Base-by-base conservation (phyloP, 1,140 invertebrate genomes). In the Zaprionus lachaisei region DNA sequence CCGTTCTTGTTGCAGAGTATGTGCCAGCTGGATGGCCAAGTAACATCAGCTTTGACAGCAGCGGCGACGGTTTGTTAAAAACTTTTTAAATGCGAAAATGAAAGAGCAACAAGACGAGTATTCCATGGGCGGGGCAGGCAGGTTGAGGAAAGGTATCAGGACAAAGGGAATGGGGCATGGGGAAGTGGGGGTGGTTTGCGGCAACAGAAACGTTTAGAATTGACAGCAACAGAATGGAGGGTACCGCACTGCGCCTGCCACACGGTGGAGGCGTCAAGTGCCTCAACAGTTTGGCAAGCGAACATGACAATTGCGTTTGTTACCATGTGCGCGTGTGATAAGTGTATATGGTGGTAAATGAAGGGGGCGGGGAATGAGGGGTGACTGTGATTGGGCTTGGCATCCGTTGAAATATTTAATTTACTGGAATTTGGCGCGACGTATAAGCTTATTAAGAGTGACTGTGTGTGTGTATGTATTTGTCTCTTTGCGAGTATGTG, bases 61-160 rank as follows among this genome's bases (percentile, higher is more conserved):
- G 54, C 76, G 58, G 60, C 65, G 64, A 61, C 17, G 80, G 80
- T 70, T 77, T 83, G 81, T 80, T 83, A 77, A 74, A 77, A 85
- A 87, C 64, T 61, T 69, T 66, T 89, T 65, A 78, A 89, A 91
- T 91, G 89, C 69, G 84, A 91, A 85, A 91, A 91, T 91, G 84
- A 91, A 91, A 91, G 84, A 91, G 89, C 89, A 87, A 90, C 81
- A 91, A 79, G 81, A 70, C 72, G 75, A 69, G 54, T 73, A 44
- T 58, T n/a, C 28, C 22, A 67, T 44, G 26, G 63, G 5, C 54
- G 70, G 24, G 51, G 22, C 24, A 61, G 24, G 49, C 12, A 58
- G 62, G 26, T 17, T 22, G 15, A 7, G 44, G 28, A n/a, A 24
- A 38, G 17, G n/a, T 4, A 22, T 7, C 3, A 20, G 20, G 20